These are phyloP conservation scores for Drosophila pseudoobscura DNA, from an alignment of 1,140 invertebrate species.

Conservation along the genomic window DNA sequence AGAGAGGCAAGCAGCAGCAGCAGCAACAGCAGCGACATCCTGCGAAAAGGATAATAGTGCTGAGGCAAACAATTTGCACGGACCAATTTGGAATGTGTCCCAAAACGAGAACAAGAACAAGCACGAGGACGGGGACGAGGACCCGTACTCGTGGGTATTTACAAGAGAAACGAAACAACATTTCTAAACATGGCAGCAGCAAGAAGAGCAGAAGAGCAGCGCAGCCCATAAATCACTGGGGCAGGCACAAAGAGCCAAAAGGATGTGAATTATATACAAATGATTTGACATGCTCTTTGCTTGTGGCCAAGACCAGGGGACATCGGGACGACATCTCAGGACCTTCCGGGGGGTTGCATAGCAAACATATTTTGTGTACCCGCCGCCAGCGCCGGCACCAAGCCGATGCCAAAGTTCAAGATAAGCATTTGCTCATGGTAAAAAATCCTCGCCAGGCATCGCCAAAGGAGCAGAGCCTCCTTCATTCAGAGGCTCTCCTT, in stretches of 20 bases:
- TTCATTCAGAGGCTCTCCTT: slow-evolving; percentile 2
- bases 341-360: slow-evolving; percentile 20
- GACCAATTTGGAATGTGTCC: slow-evolving; percentile 57
- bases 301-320: too few relatives aligned
- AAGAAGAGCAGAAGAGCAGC: slow-evolving; percentile 51
- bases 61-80: slow-evolving; percentile 72
- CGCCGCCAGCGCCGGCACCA: slow-evolving; percentile 16
- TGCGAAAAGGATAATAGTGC: slow-evolving; percentile 78
- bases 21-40: slow-evolving; percentile 22
- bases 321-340: slow-evolving; percentile 1
- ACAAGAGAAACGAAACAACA: slow-evolving; percentile 29
- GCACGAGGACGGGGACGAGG: too few relatives aligned
- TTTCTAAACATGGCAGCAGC: slow-evolving; percentile 49
- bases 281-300: slow-evolving; percentile 70
- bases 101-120: background rate
- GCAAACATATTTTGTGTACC: slow-evolving; percentile 25
- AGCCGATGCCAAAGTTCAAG: slow-evolving; percentile 65
- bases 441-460: slow-evolving; percentile 2
- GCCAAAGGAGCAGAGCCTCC: background rate
- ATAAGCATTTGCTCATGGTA: slow-evolving; percentile 40
- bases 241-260: slow-evolving; percentile 50
- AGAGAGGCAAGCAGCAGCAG: slow-evolving; percentile 10
- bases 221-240: slow-evolving; percentile 66
- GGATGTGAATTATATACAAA: slow-evolving; percentile 82
- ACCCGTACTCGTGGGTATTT: slow-evolving; percentile 53